Percentiles rank a stretch among this genome's conserved stretches.
These are phyloP conservation scores for Chrysopa pallens DNA, from an alignment of 1,140 invertebrate species.

Conservation along the genomic window DNA sequence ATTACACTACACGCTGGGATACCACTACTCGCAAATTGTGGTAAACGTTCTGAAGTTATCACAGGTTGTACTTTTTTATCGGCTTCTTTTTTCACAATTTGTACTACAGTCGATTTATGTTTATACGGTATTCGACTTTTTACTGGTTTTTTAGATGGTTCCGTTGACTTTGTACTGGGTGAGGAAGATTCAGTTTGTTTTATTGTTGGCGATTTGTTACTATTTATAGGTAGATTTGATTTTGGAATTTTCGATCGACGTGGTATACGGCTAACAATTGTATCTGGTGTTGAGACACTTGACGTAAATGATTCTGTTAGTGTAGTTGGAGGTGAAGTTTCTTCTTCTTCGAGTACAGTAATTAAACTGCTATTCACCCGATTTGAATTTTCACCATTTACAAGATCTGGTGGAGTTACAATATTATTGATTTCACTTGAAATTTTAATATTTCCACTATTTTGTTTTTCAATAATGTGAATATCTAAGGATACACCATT, in stretches of 20 bases:
- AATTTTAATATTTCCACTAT: neutral
- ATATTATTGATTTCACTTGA: neutral
- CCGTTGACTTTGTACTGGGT: conserved; percentile 2
- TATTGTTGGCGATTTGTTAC: conserved; percentile 20
- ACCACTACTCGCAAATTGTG: conserved; percentile 11
- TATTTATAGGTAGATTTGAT: conserved; percentile 8
- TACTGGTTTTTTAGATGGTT: conserved; percentile 15
- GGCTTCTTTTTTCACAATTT: conserved; percentile 12
- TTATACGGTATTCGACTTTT: conserved; percentile 16
- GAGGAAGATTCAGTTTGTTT: conserved; percentile 20
- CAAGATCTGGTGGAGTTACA: neutral
- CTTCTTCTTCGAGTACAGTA: conserved; percentile 42
- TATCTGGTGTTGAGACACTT: conserved; percentile 41
- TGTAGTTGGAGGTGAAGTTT: conserved; percentile 29
- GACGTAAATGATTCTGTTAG: conserved; percentile 44
- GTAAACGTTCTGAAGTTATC: conserved; percentile 17
- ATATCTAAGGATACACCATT: neutral
- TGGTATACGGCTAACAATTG: conserved; percentile 25
- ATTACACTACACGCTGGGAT: conserved; percentile 22
- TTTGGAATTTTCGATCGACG: conserved; percentile 5
- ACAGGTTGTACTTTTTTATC: conserved; percentile 11
- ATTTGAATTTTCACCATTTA: neutral
- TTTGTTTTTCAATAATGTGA: neutral
- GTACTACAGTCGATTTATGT: conserved; percentile 11
- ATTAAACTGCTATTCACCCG: conserved; percentile 3